Evolutionary conservation across 2,797 vertebrate species (phyloP), one percentile per base, ranked within the genome.

Genomic region (Chelidonichthys spinosus): DNA sequence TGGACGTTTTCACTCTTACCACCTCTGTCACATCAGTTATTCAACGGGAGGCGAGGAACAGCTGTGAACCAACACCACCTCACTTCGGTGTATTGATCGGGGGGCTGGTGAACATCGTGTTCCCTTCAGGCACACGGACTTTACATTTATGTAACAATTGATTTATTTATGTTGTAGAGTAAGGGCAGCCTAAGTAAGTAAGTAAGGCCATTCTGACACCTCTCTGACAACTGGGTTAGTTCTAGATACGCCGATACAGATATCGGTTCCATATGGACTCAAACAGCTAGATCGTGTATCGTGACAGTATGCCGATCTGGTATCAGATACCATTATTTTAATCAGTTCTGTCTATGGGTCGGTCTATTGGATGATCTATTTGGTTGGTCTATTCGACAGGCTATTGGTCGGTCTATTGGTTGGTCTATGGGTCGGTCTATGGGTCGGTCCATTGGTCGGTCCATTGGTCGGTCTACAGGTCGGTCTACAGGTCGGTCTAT

Each of bases 121-220:
- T 25, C 11, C 10, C 11, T 25, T 71, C 63, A 71, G 15, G 9
- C 53, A 11, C 59, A 14, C 36, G 14, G 64, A 52, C 72, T 81
- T 66, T 67, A 83, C 56, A 49, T 78, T 83, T 61, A 65, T 84
- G 81, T 63, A 56, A 67, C 54, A 17, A 66, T 37, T 87, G 1
- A 82, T 68, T 84, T 83, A 85, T 89, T 90, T 36, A 87, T 88
- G 78, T 72, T 39, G 64, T 47, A 66, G 53, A 74, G 46, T 58
- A 36, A 68, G 74, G 69, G 83, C 79, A 83, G 82, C 63, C 47
- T 25, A 25, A 25, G 25, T 25, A 25, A 25, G 25, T 25, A 25
- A 25, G 25, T 25, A 25, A 25, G 25, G 25, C 25, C 25, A 25
- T 25, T 52, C 56, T 71, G 61, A 77, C 79, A 81, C 42, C 17